A percentile compares a stretch with the other conserved stretches of the same genome.
These are phyloP conservation scores for Dermolepida albohirtum DNA, from an alignment of 2,888 invertebrate genomes.

Conservation along the genomic window DNA sequence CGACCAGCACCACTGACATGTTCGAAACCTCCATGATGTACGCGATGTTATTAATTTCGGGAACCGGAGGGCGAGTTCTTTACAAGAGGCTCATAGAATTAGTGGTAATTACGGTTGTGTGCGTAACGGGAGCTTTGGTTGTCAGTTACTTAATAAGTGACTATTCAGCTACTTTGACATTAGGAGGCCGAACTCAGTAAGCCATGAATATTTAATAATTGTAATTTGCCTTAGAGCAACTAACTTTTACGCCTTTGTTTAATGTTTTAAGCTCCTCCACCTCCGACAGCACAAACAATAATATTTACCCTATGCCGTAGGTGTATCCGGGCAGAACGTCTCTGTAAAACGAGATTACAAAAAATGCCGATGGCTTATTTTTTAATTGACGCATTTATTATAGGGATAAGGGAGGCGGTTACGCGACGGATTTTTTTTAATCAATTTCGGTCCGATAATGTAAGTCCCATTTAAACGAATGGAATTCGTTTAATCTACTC, in stretches of 20 bases:
- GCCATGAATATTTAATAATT: constrained; percentile 1
- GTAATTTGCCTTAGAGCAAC: neutral
- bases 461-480: too few relatives aligned
- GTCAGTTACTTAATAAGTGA: constrained; percentile 53
- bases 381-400: too few relatives aligned
- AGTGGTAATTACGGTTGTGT: constrained; percentile 42
- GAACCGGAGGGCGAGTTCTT: constrained; percentile 48
- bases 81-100: constrained; percentile 45
- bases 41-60: constrained; percentile 48
- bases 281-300: too few relatives aligned
- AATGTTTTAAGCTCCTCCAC: neutral
- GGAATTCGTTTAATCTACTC: too few relatives aligned
- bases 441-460: too few relatives aligned
- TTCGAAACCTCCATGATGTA: constrained; percentile 47
- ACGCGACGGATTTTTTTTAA: too few relatives aligned
- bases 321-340: too few relatives aligned
- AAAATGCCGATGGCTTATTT: too few relatives aligned
- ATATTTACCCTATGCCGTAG: too few relatives aligned
- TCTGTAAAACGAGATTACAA: too few relatives aligned
- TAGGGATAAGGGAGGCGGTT: too few relatives aligned
- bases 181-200: constrained; percentile 47
- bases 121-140: constrained; percentile 48
- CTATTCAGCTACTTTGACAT: constrained; percentile 52
- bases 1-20: neutral
- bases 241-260: constrained; percentile 2